Percentiles rank a stretch among this genome's conserved stretches.
phyloP scores from a whole-genome alignment of 1,140 invertebrate genomes.

The Zaprionus lachaisei region DNA sequence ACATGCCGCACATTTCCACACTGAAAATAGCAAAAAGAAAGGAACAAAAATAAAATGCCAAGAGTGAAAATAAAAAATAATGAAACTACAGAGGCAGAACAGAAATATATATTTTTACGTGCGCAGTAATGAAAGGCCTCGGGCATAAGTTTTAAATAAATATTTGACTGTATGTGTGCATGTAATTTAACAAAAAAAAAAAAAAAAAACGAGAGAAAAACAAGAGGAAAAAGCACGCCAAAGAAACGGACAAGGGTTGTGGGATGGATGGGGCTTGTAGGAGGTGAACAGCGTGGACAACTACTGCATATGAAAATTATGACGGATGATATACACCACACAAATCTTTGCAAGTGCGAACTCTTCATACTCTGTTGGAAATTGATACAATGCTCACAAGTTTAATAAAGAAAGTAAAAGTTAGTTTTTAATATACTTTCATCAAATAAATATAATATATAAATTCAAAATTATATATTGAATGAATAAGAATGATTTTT shows the following conservation, averaged over 20 bases:
- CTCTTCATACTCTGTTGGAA: not conserved
- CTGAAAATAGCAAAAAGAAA: slow-evolving; percentile 56
- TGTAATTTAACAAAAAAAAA: slow-evolving; percentile 80
- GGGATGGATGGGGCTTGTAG: not conserved
- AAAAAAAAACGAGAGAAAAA: slow-evolving; percentile 36
- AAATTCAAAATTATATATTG: not conserved
- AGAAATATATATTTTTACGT: slow-evolving; percentile 62
- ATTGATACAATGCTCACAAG: not conserved
- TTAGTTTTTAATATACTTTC: not conserved
- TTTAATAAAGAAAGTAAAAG: not conserved
- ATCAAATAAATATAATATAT: not conserved
- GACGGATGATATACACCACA: slow-evolving; percentile 32
- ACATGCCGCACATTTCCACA: slow-evolving; percentile 71
- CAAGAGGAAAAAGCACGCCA: slow-evolving; percentile 48
- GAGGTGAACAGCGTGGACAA: slow-evolving; percentile 44
- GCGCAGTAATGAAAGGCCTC: slow-evolving; percentile 81
- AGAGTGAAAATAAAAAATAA: slow-evolving; percentile 27
- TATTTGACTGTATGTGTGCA: slow-evolving; percentile 76
- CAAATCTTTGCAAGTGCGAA: not conserved
- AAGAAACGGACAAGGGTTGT: slow-evolving; percentile 58
- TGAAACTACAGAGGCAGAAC: slow-evolving; percentile 30
- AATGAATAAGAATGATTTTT: not conserved
- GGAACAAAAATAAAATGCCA: slow-evolving; percentile 28
- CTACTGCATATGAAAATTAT: slow-evolving; percentile 66
- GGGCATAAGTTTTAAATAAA: slow-evolving; percentile 82